These are phyloP conservation scores for Enteromius radiatus DNA, from an alignment of 2,797 vertebrate species.

Conservation along the genomic window DNA sequence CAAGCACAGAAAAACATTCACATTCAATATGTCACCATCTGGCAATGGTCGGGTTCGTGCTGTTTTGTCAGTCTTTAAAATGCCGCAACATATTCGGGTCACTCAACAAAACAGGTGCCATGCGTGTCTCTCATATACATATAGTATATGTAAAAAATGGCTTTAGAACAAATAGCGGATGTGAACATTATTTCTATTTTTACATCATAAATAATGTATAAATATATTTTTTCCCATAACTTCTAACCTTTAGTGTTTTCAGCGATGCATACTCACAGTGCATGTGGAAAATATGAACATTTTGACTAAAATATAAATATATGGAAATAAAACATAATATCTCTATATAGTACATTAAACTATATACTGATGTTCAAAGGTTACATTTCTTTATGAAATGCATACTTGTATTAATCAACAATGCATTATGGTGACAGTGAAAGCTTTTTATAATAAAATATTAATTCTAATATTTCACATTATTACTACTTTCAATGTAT, in stretches of 20 bases:
- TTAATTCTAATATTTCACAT: neutral
- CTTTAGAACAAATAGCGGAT: conserved; percentile 5
- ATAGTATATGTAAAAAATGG: neutral
- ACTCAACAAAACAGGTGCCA: conserved; percentile 10
- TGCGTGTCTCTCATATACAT: neutral
- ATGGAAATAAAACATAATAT: neutral
- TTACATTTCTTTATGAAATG: neutral
- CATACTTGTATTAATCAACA: neutral
- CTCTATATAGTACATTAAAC: neutral
- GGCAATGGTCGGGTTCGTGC: neutral
- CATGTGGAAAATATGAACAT: neutral
- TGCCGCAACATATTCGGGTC: neutral
- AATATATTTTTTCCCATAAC: neutral
- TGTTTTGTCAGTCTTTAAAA: conserved; percentile 32
- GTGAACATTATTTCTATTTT: neutral
- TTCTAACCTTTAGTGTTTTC: neutral
- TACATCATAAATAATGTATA: neutral
- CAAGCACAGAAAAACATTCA: conserved; percentile 31
- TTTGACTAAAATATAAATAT: neutral
- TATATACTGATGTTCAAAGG: neutral
- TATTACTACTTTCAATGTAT: neutral
- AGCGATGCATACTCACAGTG: neutral
- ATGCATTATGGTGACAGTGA: neutral
- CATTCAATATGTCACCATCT: conserved; percentile 51
- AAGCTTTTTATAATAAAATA: neutral